Conservation (phyloP, 2,113 vertebrate species). For the Mirza zaza region DNA sequence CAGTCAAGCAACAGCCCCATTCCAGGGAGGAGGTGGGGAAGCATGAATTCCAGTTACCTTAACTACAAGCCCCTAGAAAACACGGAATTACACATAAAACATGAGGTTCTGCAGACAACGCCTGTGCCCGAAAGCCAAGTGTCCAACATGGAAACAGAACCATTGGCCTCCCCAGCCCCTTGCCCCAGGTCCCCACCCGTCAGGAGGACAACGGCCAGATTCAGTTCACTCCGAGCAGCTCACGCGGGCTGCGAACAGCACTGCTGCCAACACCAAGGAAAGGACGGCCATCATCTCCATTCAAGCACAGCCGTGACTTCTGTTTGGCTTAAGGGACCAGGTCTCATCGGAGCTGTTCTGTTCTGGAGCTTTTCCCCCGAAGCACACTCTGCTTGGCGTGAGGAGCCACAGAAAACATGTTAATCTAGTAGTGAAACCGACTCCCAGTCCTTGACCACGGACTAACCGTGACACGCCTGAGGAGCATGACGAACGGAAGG, state of each 20-base stretch:
- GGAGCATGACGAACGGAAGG: not conserved
- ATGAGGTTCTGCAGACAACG: not conserved
- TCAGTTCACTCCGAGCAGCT: not conserved
- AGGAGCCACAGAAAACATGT: not conserved
- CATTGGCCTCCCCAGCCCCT: not conserved
- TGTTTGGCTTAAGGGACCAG: not conserved
- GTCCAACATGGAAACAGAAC: not conserved
- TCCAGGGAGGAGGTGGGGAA: not conserved
- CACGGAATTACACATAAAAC: not conserved
- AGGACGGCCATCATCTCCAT: accelerated
- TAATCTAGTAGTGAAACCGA: not conserved
- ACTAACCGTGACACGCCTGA: not conserved
- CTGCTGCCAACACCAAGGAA: not conserved
- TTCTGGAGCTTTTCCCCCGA: not conserved
- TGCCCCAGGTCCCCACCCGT: not conserved
- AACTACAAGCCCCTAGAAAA: not conserved
- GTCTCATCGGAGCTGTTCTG: not conserved
- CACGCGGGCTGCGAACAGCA: not conserved
- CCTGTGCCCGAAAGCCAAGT: not conserved
- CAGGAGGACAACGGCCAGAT: not conserved
- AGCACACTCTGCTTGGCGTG: not conserved
- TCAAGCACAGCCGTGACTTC: not conserved
- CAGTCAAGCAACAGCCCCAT: not conserved
- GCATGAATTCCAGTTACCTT: not conserved
- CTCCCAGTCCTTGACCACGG: not conserved